These are phyloP conservation scores for Mimachlamys varia DNA, from an alignment of 2,888 invertebrate genomes.

Conservation along the genomic window DNA sequence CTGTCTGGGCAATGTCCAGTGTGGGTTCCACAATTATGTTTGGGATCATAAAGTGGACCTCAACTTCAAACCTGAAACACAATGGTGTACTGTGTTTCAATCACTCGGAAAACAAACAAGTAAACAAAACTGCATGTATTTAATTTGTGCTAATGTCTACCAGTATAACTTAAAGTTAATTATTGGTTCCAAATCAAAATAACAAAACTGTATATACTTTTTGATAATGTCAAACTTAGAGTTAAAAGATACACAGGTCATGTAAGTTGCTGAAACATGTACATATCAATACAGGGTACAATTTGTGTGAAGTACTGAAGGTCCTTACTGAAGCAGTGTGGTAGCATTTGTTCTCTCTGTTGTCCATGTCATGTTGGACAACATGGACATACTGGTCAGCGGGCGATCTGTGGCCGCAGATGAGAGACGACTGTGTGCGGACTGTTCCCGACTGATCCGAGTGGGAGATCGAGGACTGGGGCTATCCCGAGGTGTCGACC, in stretches of 20 bases:
- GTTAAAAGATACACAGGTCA: neutral
- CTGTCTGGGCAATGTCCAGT: constrained; percentile 76
- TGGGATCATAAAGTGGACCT: constrained; percentile 79
- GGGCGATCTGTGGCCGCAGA: constrained; percentile 68
- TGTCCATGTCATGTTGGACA: constrained; percentile 78
- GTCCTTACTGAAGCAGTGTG: constrained; percentile 76
- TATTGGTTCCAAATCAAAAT: neutral
- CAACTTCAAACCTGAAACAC: constrained; percentile 76
- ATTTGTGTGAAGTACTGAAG: neutral
- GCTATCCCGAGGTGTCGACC: constrained; percentile 62
- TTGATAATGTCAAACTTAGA: neutral
- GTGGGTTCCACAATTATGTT: constrained; percentile 79
- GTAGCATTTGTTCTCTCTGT: constrained; percentile 69
- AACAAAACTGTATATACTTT: neutral
- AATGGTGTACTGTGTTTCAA: no score
- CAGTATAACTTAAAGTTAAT: neutral
- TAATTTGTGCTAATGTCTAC: neutral
- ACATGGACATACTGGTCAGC: constrained; percentile 72
- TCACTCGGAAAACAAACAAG: no score
- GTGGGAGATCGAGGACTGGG: constrained; percentile 61
- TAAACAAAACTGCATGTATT: neutral
- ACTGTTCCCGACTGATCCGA: constrained; percentile 36
- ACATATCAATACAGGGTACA: no score
- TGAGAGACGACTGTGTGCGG: constrained; percentile 48
- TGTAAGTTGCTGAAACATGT: no score